phyloP scores from a whole-genome alignment of 2,113 vertebrate species.

The Tretioscincus oriximinensis region DNA sequence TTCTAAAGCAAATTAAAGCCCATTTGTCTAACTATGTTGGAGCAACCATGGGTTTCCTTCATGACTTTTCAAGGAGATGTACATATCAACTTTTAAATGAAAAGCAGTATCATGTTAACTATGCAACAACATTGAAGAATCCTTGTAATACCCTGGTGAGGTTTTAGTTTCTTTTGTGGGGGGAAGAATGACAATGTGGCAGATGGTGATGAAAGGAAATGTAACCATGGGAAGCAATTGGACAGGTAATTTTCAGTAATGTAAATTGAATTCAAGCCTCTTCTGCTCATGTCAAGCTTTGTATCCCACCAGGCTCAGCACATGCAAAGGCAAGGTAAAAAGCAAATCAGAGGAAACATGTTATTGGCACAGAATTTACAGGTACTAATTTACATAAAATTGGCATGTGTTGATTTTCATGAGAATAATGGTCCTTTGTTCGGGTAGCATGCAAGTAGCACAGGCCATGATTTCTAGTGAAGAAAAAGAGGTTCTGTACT shows the following conservation, averaged over 20 bases:
- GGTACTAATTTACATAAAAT: too few species aligned
- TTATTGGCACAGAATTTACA: too few species aligned
- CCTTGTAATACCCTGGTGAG: not conserved
- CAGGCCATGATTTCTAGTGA: not conserved
- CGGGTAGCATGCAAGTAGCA: not conserved
- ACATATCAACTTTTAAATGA: not conserved
- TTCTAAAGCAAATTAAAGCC: not conserved
- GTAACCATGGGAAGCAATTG: not conserved
- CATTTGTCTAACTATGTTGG: not conserved
- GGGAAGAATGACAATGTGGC: not conserved
- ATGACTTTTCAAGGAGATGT: not conserved
- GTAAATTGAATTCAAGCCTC: not conserved
- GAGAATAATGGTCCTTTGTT: not conserved
- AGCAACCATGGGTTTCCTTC: not conserved
- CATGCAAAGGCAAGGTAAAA: too few species aligned
- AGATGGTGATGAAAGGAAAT: not conserved
- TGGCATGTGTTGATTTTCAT: too few species aligned
- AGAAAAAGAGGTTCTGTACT: not conserved
- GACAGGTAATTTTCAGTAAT: not conserved
- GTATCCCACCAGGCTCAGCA: not conserved
- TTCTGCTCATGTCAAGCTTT: not conserved
- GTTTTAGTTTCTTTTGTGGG: not conserved
- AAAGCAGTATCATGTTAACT: not conserved
- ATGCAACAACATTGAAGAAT: not conserved
- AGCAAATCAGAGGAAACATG: too few species aligned